Evolutionary conservation across 2,113 vertebrate genomes (phyloP).

Genomic region (Cyphomyrus plagiostoma): DNA sequence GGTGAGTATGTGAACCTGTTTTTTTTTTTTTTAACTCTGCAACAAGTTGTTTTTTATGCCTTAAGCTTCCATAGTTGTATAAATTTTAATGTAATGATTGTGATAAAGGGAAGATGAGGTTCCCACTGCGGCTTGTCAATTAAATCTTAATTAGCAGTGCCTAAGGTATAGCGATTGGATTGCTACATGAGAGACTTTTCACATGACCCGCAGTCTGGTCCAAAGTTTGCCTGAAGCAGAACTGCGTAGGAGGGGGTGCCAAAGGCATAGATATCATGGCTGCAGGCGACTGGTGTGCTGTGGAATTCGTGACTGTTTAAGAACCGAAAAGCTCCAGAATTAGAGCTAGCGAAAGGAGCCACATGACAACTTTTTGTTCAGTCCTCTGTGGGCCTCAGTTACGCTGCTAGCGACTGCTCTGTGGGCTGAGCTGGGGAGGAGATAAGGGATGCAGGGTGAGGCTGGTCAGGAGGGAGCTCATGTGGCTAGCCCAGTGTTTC

Average conservation of each 20-base stretch:
- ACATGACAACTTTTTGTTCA: background rate
- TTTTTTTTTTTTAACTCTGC: background rate
- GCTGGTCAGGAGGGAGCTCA: background rate
- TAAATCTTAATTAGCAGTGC: background rate
- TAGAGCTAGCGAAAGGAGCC: background rate
- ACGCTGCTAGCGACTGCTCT: background rate
- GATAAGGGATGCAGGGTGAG: background rate
- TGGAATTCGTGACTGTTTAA: background rate
- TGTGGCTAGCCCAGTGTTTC: background rate
- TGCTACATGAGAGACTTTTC: background rate
- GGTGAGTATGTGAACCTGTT: background rate
- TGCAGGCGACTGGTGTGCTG: background rate
- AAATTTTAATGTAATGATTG: background rate
- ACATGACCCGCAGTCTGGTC: background rate
- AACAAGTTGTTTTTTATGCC: background rate
- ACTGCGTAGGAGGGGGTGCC: background rate
- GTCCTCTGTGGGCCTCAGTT: background rate
- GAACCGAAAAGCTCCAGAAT: background rate
- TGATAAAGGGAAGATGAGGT: background rate
- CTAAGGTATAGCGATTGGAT: background rate
- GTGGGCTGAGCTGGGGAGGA: background rate
- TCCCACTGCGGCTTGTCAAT: background rate
- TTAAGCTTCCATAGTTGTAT: background rate
- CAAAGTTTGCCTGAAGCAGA: background rate
- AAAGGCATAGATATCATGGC: background rate